phyloP scores from a whole-genome alignment of 2,113 vertebrate species.

The Perca fluviatilis region DNA sequence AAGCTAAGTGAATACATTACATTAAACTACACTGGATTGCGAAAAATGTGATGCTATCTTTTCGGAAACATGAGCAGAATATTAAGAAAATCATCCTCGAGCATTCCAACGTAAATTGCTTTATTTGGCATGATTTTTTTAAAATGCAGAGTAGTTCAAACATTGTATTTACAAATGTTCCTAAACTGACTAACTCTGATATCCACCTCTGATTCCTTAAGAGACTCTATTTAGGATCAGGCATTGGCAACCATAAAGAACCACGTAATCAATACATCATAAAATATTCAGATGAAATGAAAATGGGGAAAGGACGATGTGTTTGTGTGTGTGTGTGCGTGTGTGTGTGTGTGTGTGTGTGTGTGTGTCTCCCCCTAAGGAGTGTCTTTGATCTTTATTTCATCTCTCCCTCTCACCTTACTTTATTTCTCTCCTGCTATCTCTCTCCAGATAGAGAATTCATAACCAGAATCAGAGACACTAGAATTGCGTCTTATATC shows the following conservation, averaged over 20 bases:
- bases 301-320: neutral
- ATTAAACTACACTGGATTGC: conserved; percentile 9
- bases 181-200: neutral
- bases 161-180: neutral
- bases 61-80: neutral
- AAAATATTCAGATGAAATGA: conserved; percentile 64
- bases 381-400: conserved; percentile 56
- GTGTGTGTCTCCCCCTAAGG: conserved; percentile 12
- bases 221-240: neutral
- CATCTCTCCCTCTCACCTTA: conserved; percentile 26
- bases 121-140: neutral
- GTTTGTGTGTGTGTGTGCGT: conserved; percentile 8
- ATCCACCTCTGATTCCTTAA: conserved; percentile 13
- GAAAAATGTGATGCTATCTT: neutral
- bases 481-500: neutral
- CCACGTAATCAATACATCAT: conserved; percentile 66
- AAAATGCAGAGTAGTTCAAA: neutral
- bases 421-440: conserved; percentile 1
- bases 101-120: neutral
- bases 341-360: conserved; percentile 4
- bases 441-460: neutral
- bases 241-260: neutral
- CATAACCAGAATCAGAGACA: neutral
- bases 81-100: neutral
- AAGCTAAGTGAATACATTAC: conserved; percentile 19